Conservation (phyloP, 2,113 vertebrate genomes). For the Sander lucioperca region DNA sequence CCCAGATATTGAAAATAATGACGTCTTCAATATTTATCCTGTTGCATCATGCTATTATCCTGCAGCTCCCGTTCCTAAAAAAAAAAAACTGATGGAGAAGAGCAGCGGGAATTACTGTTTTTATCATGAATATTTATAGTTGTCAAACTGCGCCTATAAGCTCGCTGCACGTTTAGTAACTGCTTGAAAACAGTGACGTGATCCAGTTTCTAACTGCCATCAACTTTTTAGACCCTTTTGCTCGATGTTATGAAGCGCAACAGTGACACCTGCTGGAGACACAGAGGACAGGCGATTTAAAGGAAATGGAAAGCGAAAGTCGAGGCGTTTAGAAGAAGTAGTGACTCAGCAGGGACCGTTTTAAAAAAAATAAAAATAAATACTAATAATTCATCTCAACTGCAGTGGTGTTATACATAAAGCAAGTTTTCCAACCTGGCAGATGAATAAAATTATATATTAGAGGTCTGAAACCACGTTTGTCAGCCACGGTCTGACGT, state of each 20-base stretch:
- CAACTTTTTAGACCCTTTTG: background rate
- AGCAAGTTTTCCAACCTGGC: background rate
- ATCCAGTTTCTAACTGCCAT: fast-evolving
- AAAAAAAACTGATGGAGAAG: background rate
- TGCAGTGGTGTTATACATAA: background rate
- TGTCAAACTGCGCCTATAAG: background rate
- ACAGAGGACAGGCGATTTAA: background rate
- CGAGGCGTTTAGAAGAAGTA: slow-evolving; percentile 55
- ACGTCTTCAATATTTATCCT: background rate
- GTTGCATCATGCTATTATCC: slow-evolving; percentile 18
- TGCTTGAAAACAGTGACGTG: background rate
- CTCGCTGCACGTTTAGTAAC: background rate
- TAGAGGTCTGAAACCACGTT: too few relatives aligned
- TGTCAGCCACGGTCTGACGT: too few relatives aligned
- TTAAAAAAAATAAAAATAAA: background rate
- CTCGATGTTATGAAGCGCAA: background rate
- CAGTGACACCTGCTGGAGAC: slow-evolving; percentile 50
- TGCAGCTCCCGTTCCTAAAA: background rate
- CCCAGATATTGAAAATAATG: background rate
- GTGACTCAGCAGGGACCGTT: slow-evolving; percentile 20
- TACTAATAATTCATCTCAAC: fast-evolving
- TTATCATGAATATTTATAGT: background rate
- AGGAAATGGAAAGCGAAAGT: slow-evolving; percentile 60
- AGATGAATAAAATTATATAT: too few relatives aligned
- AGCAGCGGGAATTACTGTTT: background rate